Evolutionary conservation across 2,113 vertebrate species (phyloP).

Genomic region (Tupaia tana): DNA sequence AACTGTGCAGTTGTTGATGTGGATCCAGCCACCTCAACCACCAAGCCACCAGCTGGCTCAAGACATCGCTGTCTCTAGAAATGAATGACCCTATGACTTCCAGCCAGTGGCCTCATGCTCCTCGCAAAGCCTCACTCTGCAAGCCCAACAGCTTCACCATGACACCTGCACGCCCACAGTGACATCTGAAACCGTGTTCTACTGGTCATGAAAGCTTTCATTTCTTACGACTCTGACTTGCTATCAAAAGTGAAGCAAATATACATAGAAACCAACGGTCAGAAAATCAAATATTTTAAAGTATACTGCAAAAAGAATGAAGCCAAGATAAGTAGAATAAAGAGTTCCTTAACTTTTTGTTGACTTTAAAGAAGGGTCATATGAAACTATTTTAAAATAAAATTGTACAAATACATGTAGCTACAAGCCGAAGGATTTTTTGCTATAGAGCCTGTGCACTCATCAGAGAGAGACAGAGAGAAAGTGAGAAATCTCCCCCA

Average conservation of each 20-base stretch:
- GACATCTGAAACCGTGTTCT: not conserved
- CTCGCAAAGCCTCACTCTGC: not conserved
- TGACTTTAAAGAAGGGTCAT: conserved; percentile 46
- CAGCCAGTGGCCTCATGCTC: not conserved
- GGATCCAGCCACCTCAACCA: too few relatives aligned
- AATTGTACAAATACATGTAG: not conserved
- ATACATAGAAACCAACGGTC: conserved; percentile 2
- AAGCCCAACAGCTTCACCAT: not conserved
- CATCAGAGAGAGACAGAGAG: too few relatives aligned
- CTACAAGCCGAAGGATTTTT: too few relatives aligned
- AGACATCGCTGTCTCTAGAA: not conserved
- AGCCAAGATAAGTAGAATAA: not conserved
- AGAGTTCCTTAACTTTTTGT: not conserved
- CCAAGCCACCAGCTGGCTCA: not conserved
- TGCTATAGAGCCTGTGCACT: too few relatives aligned
- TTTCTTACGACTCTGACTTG: not conserved
- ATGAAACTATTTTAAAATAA: conserved; percentile 37
- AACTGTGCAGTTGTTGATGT: too few relatives aligned
- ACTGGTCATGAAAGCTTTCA: not conserved
- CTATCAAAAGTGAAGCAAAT: conserved; percentile 31
- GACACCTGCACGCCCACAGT: not conserved
- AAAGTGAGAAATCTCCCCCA: too few relatives aligned
- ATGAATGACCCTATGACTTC: not conserved
- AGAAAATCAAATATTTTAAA: conserved; percentile 50
- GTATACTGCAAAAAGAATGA: conserved; percentile 24